A percentile compares a stretch with the other conserved stretches of the same genome.
Conservation (phyloP, 2,797 vertebrate genomes). For the Mus caroli region DNA sequence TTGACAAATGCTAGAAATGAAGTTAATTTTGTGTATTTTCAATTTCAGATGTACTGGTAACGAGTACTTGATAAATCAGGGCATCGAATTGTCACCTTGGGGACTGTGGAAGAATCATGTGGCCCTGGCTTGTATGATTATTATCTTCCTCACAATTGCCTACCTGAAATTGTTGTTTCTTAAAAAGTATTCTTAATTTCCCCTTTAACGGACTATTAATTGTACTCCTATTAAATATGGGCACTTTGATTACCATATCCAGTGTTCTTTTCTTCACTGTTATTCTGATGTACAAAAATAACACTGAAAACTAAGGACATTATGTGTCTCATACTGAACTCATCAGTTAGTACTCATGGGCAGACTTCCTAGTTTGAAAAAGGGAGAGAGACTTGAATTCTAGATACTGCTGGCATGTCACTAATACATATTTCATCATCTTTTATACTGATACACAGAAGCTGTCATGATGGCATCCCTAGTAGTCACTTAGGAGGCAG, state of each 20-base stretch:
- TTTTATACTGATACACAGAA: neutral
- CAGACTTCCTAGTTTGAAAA: neutral
- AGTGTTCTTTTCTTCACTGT: neutral
- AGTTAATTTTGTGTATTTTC: constrained; percentile 23
- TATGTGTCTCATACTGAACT: neutral
- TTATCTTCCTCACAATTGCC: constrained; percentile 92
- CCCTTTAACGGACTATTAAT: neutral
- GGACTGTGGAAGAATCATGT: constrained; percentile 95
- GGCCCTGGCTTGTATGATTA: constrained; percentile 91
- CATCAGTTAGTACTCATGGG: neutral
- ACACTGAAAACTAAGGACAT: neutral
- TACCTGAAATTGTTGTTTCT: constrained; percentile 94
- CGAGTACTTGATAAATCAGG: constrained; percentile 90
- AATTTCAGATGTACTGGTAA: constrained; percentile 92
- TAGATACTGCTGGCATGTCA: neutral
- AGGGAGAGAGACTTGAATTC: neutral
- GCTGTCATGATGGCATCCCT: neutral
- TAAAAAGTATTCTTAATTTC: constrained; percentile 93
- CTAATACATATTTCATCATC: constrained; percentile 1
- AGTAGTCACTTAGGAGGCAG: neutral
- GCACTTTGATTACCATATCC: neutral
- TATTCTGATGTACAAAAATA: neutral
- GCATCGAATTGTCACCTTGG: constrained; percentile 92
- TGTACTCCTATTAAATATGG: constrained; percentile 40
- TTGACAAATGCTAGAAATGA: neutral